Percentiles rank a stretch among this genome's conserved stretches.
Evolutionary conservation across 2,888 invertebrate species (phyloP).

Genomic region (Xestia ashworthii): DNA sequence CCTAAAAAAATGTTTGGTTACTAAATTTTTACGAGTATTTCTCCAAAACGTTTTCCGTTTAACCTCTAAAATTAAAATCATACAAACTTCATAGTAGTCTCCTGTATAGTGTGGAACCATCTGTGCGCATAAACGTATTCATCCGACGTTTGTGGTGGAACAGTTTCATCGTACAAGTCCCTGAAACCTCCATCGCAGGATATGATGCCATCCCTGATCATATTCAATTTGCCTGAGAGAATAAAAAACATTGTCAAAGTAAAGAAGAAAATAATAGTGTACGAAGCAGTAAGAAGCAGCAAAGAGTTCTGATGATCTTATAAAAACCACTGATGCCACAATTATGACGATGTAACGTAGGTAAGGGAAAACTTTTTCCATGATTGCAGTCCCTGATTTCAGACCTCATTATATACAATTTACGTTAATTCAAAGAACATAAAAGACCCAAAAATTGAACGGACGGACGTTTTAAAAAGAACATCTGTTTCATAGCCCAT

Average conservation of each 20-base stretch:
- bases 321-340: background rate
- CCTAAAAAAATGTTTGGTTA: no score
- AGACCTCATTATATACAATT: background rate
- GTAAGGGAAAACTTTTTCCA: background rate
- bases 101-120: slow-evolving; percentile 72
- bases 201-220: slow-evolving; percentile 65
- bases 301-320: background rate
- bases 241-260: background rate
- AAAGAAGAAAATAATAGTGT: background rate
- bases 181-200: slow-evolving; percentile 63
- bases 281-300: background rate
- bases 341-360: background rate
- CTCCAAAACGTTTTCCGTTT: background rate
- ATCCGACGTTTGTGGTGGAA: slow-evolving; percentile 66
- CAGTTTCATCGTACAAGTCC: slow-evolving; percentile 67
- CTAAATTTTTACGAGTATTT: background rate
- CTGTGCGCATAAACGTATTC: slow-evolving; percentile 69
- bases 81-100: slow-evolving; percentile 70
- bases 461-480: background rate
- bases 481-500: background rate
- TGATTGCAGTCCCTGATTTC: no score
- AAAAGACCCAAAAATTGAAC: no score
- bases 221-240: slow-evolving; percentile 24
- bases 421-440: background rate
- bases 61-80: background rate